Evolutionary conservation across 2,797 vertebrate species (phyloP), one percentile per base, ranked within the genome.

Genomic region (Choloepus didactylus): DNA sequence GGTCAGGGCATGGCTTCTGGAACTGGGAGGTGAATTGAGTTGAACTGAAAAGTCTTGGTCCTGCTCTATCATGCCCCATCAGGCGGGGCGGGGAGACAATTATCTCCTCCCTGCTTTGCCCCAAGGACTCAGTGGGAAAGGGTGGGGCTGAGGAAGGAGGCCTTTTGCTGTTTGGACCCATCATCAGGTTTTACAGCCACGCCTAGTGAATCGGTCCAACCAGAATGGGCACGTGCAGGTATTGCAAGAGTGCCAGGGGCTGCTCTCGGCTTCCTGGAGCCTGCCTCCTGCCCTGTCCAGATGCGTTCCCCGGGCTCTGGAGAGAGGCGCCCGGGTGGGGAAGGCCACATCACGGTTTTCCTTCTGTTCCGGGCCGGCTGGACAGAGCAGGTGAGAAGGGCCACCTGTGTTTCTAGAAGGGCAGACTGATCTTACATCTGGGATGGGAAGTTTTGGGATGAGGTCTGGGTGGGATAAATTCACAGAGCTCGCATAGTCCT

Each of bases 281-380:
- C 64, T 97, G 81, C 80, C 59, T 51, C 86, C 81, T 85, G 82
- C 91, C 90, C 59, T 51, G 93, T 8, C 91, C 91, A 97, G 95
- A 54, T 97, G 85, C 73, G 91, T 69, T 83, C 96, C 81, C 44
- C 70, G 80, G 87, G 44, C 95, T 92, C 79, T 94, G 70, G 9
- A 35, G 67, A 85, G 93, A 89, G 86, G 51, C 29, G 25, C 67
- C 77, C 69, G 86, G 76, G 89, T 59, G 38, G 5, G 0, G 69
- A 59, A 83, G 46, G 64, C 46, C 41, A 12, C 23, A 31, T 23
- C 54, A 72, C 7, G 11, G 5, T 27, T 92, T 93, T 25, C 4
- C 38, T 0, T 89, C 59, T 88, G 18, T 89, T 94, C 62, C 18
- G 66, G 91, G 49, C 92, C 66, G 87, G 41, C 75, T 89, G 79